Conservation (phyloP, 2,797 vertebrate genomes). For the Hemibagrus guttatus region DNA sequence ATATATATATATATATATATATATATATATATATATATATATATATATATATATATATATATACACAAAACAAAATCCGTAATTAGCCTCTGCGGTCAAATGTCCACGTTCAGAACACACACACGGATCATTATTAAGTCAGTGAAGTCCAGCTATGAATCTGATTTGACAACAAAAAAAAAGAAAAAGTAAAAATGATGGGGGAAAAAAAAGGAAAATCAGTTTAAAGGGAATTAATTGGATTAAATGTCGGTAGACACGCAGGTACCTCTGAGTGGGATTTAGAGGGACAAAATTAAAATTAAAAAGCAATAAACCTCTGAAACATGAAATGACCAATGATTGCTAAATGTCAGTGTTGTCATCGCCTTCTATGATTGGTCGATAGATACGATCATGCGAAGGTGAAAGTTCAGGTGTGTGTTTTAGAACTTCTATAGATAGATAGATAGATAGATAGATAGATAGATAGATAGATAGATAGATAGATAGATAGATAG, state of each 20-base stretch:
- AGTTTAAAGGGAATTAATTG: background rate
- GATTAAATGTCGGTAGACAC: background rate
- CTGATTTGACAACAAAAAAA: background rate
- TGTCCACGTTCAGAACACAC: too few relatives aligned
- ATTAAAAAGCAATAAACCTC: background rate
- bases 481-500: slow-evolving; percentile 17
- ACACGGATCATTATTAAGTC: too few relatives aligned
- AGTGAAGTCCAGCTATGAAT: background rate
- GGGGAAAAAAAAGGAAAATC: background rate
- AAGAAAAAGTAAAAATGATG: background rate
- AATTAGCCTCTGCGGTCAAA: too few relatives aligned
- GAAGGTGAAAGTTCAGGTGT: slow-evolving; percentile 2
- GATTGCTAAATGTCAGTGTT: background rate
- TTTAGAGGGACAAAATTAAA: background rate
- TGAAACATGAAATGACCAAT: background rate
- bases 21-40: too few relatives aligned
- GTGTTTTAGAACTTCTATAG: background rate
- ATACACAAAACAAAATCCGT: too few relatives aligned
- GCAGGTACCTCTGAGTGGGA: background rate
- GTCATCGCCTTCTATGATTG: background rate
- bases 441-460: background rate
- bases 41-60: too few relatives aligned
- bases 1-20: too few relatives aligned
- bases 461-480: slow-evolving; percentile 21
- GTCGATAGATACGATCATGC: background rate